Conservation (phyloP, 2,888 invertebrate species). For the Microctonus aethiopoides region DNA sequence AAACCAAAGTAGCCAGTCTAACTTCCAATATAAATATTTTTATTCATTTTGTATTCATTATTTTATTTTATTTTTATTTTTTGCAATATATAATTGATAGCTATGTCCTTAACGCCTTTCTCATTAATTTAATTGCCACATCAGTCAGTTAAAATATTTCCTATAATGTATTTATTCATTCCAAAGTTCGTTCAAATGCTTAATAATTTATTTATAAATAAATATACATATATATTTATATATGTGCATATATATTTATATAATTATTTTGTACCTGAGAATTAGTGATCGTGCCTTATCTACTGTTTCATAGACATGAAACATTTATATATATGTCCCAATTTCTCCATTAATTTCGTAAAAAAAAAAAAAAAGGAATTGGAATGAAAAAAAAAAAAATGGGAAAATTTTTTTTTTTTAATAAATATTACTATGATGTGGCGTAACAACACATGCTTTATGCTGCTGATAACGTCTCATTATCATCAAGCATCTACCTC, state of each 20-base stretch:
- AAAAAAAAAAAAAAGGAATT: not conserved
- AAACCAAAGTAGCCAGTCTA: not conserved
- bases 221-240: not conserved
- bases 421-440: too few relatives aligned
- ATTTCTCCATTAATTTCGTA: not conserved
- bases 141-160: not conserved
- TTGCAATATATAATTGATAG: not conserved
- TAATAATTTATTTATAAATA: not conserved
- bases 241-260: not conserved
- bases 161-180: not conserved
- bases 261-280: not conserved
- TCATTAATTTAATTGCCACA: not conserved
- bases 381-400: not conserved
- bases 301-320: too few relatives aligned
- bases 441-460: not conserved
- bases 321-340: too few relatives aligned
- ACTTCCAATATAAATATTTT: not conserved
- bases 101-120: not conserved
- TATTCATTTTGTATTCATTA: not conserved
- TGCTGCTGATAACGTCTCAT: not conserved
- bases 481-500: not conserved
- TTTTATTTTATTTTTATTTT: not conserved
- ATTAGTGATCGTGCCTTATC: too few relatives aligned
- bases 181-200: not conserved
- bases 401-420: too few relatives aligned